These are phyloP conservation scores for Tursiops truncatus DNA, from an alignment of 2,113 vertebrate genomes.

Conservation along the genomic window DNA sequence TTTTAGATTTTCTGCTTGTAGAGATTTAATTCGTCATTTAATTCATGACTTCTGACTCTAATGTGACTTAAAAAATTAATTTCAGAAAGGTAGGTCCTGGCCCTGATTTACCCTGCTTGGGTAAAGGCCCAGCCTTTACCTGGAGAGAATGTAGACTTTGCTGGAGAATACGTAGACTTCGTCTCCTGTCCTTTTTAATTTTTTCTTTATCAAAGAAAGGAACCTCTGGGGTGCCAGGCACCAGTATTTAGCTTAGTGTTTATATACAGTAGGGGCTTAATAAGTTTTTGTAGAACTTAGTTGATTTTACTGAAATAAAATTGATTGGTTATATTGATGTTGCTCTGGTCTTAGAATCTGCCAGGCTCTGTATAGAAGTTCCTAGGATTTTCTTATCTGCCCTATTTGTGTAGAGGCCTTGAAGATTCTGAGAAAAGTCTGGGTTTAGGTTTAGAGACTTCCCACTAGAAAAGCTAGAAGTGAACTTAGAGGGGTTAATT, in stretches of 20 bases:
- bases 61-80: neutral
- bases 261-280: neutral
- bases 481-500: neutral
- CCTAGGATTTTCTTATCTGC: neutral
- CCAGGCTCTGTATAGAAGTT: neutral
- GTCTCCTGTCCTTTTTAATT: neutral
- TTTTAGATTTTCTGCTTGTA: neutral
- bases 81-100: neutral
- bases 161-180: neutral
- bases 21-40: neutral
- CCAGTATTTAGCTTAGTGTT: neutral
- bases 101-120: neutral
- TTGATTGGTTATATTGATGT: neutral
- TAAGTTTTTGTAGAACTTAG: neutral
- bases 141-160: neutral
- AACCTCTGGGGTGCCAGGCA: neutral
- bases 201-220: neutral
- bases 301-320: neutral
- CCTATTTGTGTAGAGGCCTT: neutral
- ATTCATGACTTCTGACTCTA: neutral
- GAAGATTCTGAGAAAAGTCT: constrained; percentile 29
- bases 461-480: neutral
- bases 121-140: no score
- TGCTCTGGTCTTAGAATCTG: neutral
- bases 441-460: neutral